A percentile compares a stretch with the other conserved stretches of the same genome.
Evolutionary conservation across 1,140 invertebrate species (phyloP).

Genomic region (Mactra quadrangularis): DNA sequence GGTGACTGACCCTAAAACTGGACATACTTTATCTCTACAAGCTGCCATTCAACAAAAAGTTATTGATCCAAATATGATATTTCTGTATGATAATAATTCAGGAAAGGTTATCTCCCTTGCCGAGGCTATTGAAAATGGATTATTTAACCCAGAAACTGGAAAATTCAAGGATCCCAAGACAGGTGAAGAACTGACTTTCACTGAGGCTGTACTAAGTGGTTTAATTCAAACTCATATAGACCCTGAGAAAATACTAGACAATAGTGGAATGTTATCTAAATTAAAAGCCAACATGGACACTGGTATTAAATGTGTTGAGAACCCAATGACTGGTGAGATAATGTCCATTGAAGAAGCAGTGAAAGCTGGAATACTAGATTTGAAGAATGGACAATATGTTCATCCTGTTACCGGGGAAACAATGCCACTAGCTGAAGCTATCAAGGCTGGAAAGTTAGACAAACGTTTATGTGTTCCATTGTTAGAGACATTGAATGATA

Average conservation of each 20-base stretch:
- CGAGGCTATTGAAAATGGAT: slow-evolving; percentile 73
- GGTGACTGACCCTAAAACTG: slow-evolving; percentile 88
- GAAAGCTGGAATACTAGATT: slow-evolving; percentile 71
- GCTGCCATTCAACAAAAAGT: slow-evolving; percentile 91
- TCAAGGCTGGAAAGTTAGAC: slow-evolving; percentile 73
- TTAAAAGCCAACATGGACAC: slow-evolving; percentile 73
- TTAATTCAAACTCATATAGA: slow-evolving; percentile 73
- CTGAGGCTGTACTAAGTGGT: slow-evolving; percentile 71
- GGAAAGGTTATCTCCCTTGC: slow-evolving; percentile 74
- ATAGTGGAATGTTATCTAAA: slow-evolving; percentile 69
- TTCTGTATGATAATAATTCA: slow-evolving; percentile 74
- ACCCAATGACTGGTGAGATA: slow-evolving; percentile 64
- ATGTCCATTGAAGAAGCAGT: slow-evolving; percentile 77
- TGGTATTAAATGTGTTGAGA: slow-evolving; percentile 64
- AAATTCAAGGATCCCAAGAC: slow-evolving; percentile 73
- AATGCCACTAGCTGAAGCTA: slow-evolving; percentile 71
- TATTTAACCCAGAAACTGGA: slow-evolving; percentile 74
- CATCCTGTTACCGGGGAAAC: slow-evolving; percentile 66
- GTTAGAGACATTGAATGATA: slow-evolving; percentile 88
- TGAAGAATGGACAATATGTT: slow-evolving; percentile 70
- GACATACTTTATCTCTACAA: slow-evolving; percentile 80
- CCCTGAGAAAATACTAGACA: slow-evolving; percentile 70
- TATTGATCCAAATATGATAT: slow-evolving; percentile 88
- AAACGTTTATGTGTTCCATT: slow-evolving; percentile 84
- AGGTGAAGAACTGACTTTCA: slow-evolving; percentile 74